Evolutionary conservation across 2,888 invertebrate genomes (phyloP).

Genomic region (Hypomecis atomaria): DNA sequence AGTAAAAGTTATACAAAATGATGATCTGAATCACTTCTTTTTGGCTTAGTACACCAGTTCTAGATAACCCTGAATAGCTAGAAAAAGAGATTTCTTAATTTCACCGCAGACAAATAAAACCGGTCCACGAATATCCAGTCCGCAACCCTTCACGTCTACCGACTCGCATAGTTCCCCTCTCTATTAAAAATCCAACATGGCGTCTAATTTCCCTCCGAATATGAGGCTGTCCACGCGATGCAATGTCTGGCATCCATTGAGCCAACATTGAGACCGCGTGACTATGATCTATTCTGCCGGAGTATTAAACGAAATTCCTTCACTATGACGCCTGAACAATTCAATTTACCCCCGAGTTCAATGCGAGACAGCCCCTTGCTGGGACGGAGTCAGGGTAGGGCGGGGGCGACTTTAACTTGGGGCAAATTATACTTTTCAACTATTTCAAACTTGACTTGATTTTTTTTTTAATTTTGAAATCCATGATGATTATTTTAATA

Average conservation of each 20-base stretch:
- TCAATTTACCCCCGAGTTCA: conserved; percentile 41
- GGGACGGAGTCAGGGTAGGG: conserved; percentile 8
- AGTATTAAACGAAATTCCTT: conserved; percentile 44
- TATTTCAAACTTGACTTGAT: too few species aligned
- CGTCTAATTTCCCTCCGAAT: conserved; percentile 39
- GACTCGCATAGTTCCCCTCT: background rate
- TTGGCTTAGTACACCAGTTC: too few species aligned
- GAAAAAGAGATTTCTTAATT: background rate
- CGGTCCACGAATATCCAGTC: background rate
- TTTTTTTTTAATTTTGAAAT: too few species aligned
- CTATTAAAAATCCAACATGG: conserved; percentile 35
- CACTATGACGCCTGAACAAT: conserved; percentile 41
- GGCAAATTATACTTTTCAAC: background rate
- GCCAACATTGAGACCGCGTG: conserved; percentile 30
- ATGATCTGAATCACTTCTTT: too few species aligned
- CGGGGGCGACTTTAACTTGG: background rate
- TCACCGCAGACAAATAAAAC: background rate
- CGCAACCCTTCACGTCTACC: conserved; percentile 14
- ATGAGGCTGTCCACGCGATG: conserved; percentile 36
- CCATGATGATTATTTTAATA: too few species aligned
- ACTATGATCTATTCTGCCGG: conserved; percentile 1
- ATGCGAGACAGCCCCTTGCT: conserved; percentile 21
- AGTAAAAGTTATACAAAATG: too few species aligned
- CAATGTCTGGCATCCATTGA: conserved; percentile 41
- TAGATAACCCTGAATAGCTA: too few species aligned